Conservation (phyloP, 2,888 invertebrate genomes). For the Caenorhabditis sulstoni region DNA sequence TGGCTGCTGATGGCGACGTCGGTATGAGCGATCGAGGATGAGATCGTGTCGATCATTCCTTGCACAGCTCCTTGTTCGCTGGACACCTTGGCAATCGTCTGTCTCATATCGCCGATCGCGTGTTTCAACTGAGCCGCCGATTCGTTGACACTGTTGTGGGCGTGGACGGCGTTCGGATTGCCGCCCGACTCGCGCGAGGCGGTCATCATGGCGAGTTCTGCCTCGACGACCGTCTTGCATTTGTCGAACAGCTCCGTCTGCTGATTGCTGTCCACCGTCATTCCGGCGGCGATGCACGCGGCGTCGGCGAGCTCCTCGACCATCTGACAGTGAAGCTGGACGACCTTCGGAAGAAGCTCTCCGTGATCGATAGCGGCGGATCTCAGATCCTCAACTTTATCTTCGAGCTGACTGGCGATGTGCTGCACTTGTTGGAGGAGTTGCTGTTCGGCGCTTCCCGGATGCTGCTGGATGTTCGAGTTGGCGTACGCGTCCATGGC, state of each 20-base stretch:
- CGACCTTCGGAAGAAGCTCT: slow-evolving; percentile 92
- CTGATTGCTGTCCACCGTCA: slow-evolving; percentile 59
- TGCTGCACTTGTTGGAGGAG: slow-evolving; percentile 88
- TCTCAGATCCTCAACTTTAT: slow-evolving; percentile 83
- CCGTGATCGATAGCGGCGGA: slow-evolving; percentile 85
- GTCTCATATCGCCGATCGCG: slow-evolving; percentile 87
- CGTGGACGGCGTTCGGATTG: slow-evolving; percentile 86
- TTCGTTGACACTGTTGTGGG: slow-evolving; percentile 91
- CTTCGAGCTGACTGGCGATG: slow-evolving; percentile 88
- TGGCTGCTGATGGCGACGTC: slow-evolving; percentile 64
- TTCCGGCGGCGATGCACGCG: slow-evolving; percentile 84
- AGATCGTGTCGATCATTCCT: slow-evolving; percentile 84
- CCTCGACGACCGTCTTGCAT: slow-evolving; percentile 89
- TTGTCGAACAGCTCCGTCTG: slow-evolving; percentile 90
- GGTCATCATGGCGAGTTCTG: slow-evolving; percentile 87
- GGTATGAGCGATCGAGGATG: slow-evolving; percentile 87
- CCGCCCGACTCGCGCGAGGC: slow-evolving; percentile 92
- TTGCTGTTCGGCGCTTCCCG: slow-evolving; percentile 70
- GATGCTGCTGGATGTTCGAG: slow-evolving; percentile 49
- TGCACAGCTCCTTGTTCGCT: slow-evolving; percentile 70
- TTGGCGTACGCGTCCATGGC: slow-evolving; percentile 60
- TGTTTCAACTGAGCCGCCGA: slow-evolving; percentile 87
- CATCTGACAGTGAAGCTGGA: slow-evolving; percentile 81
- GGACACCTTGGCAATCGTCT: slow-evolving; percentile 77
- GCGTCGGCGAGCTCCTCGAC: slow-evolving; percentile 91